Evolutionary conservation across 2,797 vertebrate species (phyloP).

Genomic region (Hippoglossus hippoglossus): DNA sequence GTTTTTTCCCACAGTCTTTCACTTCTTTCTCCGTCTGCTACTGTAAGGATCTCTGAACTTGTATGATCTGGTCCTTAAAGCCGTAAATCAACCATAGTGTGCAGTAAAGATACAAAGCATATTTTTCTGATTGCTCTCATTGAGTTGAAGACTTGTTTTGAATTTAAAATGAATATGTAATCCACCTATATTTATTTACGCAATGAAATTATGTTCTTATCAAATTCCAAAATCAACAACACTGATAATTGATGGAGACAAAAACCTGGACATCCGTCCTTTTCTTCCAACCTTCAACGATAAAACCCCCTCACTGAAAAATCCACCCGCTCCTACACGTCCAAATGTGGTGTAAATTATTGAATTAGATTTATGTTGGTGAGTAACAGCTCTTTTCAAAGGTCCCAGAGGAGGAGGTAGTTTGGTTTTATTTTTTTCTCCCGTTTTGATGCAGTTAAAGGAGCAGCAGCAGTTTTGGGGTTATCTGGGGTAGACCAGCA

Average conservation of each 20-base stretch:
- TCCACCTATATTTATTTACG: too few species aligned
- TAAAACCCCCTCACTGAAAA: not conserved
- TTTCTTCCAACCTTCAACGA: too few species aligned
- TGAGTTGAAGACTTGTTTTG: too few species aligned
- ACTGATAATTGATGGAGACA: too few species aligned
- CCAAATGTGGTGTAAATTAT: not conserved
- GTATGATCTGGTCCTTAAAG: not conserved
- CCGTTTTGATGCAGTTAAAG: conserved; percentile 6
- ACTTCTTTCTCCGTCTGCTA: not conserved
- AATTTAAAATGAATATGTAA: too few species aligned
- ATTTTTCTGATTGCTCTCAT: too few species aligned
- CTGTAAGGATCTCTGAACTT: not conserved
- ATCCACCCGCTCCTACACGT: not conserved
- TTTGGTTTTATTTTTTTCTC: not conserved
- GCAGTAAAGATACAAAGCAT: too few species aligned
- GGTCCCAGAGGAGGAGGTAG: not conserved
- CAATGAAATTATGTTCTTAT: too few species aligned
- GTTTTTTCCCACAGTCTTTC: too few species aligned
- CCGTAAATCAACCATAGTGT: too few species aligned
- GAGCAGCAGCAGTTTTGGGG: not conserved
- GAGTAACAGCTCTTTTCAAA: not conserved
- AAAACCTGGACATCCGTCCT: too few species aligned
- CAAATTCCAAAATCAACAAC: too few species aligned
- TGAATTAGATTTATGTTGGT: not conserved
- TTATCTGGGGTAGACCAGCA: conserved; percentile 22